Percentiles rank a stretch among this genome's conserved stretches.
phyloP scores from a whole-genome alignment of 2,797 vertebrate genomes.

The Silurus aristotelis region DNA sequence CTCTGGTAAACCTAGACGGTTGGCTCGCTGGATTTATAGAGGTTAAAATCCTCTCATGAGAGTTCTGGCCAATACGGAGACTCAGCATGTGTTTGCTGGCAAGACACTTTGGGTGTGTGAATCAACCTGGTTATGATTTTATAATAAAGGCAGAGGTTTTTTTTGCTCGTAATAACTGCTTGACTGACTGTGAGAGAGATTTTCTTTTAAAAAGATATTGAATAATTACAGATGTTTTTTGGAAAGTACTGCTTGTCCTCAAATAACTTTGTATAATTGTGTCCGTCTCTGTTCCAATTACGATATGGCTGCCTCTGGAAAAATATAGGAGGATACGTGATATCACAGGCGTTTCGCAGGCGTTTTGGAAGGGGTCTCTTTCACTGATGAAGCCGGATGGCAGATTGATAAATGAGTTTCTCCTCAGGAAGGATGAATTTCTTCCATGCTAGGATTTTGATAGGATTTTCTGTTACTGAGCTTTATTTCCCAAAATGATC shows the following conservation, averaged over 20 bases:
- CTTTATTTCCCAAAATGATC: not conserved
- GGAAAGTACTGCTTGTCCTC: slow-evolving; percentile 45
- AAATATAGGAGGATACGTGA: slow-evolving; percentile 11
- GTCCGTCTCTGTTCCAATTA: slow-evolving; percentile 36
- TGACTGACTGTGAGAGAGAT: slow-evolving; percentile 32
- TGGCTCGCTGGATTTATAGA: slow-evolving; percentile 39
- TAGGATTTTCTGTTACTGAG: not conserved
- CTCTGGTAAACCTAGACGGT: slow-evolving; percentile 31
- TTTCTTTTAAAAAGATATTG: slow-evolving; percentile 55
- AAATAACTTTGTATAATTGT: slow-evolving; percentile 44
- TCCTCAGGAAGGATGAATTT: not conserved
- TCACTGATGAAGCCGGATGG: not conserved
- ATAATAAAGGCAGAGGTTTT: slow-evolving; percentile 54
- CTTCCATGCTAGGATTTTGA: not conserved
- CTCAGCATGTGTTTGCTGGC: slow-evolving; percentile 54
- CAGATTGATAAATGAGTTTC: not conserved
- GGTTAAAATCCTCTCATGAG: slow-evolving; percentile 51
- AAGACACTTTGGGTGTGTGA: slow-evolving; percentile 37
- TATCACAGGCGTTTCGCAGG: not conserved
- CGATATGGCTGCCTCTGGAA: slow-evolving; percentile 33
- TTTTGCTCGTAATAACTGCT: slow-evolving; percentile 50
- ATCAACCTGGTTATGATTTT: slow-evolving; percentile 58
- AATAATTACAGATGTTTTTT: slow-evolving; percentile 56
- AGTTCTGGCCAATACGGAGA: slow-evolving; percentile 45
- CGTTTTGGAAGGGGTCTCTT: not conserved